phyloP scores from a whole-genome alignment of 2,113 vertebrate species.

The Campylorhamphus procurvoides region DNA sequence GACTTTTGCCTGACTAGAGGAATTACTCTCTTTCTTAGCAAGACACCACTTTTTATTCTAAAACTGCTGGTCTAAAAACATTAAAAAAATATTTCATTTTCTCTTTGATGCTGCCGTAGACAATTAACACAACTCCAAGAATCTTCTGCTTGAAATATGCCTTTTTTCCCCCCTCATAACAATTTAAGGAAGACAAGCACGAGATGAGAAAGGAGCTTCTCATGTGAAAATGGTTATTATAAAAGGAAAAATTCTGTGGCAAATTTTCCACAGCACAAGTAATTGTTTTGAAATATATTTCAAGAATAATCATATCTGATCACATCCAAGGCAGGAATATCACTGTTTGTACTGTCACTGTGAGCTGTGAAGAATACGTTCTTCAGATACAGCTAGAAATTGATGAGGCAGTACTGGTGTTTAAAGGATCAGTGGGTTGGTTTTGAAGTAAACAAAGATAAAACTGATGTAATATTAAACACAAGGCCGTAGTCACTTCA shows the following conservation, averaged over 20 bases:
- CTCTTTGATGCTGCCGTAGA: background rate
- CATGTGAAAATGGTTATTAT: background rate
- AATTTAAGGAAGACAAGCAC: background rate
- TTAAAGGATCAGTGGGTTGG: background rate
- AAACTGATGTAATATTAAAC: background rate
- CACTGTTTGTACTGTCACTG: background rate
- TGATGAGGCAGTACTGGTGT: background rate
- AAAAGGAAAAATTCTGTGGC: background rate
- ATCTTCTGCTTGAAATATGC: background rate
- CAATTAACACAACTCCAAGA: background rate
- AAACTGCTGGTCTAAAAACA: background rate
- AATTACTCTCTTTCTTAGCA: background rate
- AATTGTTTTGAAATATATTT: slow-evolving; percentile 10
- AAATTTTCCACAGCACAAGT: slow-evolving; percentile 10
- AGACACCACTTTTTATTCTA: background rate
- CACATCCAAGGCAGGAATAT: background rate
- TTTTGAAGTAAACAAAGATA: background rate
- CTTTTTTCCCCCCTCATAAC: background rate
- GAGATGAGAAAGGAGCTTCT: background rate
- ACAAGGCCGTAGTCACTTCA: background rate
- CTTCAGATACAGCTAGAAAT: background rate
- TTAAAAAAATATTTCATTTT: background rate
- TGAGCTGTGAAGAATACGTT: background rate
- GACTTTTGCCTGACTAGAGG: background rate
- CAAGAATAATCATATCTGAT: background rate